phyloP scores from a whole-genome alignment of 2,113 vertebrate genomes.

The Vidua macroura region DNA sequence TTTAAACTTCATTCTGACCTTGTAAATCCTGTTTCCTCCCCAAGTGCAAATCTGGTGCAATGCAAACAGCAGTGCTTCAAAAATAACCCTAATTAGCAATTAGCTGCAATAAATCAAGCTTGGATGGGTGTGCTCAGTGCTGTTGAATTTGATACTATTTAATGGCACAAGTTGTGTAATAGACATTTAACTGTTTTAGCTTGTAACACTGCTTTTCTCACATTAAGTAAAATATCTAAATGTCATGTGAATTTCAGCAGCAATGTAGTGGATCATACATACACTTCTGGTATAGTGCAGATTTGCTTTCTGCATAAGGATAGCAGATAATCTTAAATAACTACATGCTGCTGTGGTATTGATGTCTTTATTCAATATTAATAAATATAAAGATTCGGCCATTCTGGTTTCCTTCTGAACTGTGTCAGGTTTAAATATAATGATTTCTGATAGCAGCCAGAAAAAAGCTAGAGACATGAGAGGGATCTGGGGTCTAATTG shows the following conservation, averaged over 20 bases:
- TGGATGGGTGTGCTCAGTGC: not conserved
- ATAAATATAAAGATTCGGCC: not conserved
- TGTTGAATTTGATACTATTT: slow-evolving; percentile 50
- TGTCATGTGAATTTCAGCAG: slow-evolving; percentile 6
- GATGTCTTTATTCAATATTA: not conserved
- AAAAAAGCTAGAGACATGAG: not conserved
- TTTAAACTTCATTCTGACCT: slow-evolving; percentile 64
- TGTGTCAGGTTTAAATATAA: not conserved
- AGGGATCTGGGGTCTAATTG: slow-evolving; percentile 13
- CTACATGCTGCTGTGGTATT: not conserved
- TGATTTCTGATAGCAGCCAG: not conserved
- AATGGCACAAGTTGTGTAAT: slow-evolving; percentile 32
- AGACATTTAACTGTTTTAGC: slow-evolving; percentile 34
- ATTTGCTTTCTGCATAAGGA: not conserved
- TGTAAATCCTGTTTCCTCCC: slow-evolving; percentile 60
- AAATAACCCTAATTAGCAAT: slow-evolving; percentile 69
- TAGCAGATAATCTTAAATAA: not conserved
- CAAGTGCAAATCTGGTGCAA: slow-evolving; percentile 59
- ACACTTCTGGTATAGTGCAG: not conserved
- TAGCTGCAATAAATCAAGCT: slow-evolving; percentile 56
- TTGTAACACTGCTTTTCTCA: not conserved
- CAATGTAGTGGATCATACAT: not conserved
- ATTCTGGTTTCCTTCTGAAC: not conserved
- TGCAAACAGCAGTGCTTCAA: slow-evolving; percentile 60
- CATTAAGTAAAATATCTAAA: slow-evolving; percentile 39